Evolutionary conservation across 1,140 invertebrate species (phyloP), one percentile per base, ranked within the genome.

Genomic region (Drosophila ogumai): DNA sequence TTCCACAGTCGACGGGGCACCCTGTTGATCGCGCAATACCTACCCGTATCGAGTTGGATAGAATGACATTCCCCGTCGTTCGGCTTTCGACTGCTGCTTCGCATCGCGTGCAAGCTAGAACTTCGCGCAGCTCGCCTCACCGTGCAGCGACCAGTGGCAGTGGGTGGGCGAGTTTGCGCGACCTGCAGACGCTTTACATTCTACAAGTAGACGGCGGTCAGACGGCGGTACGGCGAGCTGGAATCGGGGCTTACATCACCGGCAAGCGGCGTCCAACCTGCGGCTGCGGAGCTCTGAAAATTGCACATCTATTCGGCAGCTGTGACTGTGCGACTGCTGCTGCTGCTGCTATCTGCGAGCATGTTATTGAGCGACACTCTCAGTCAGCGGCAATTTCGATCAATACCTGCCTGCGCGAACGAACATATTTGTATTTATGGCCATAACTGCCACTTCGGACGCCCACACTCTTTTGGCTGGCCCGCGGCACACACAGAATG

Each of bases 371-470:
- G 66, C 75, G 61, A 64, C 76, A 80, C 44, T 66, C 59, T 25
- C 60, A 46, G 67, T 82, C 66, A 69, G 80, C 69, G 61, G 56
- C 56, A 59, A 55, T 79, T 64, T 71, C 61, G 73, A 80, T 85
- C 73, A 81, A 88, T 90, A 88, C 77, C 84, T 90, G 84, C 76
- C 90, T 74, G 73, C 61, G 65, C 64, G 54, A 84, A 81, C 84
- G 80, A 81, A 88, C 81, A 84, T 88, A 88, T 90, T 88, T 84
- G 84, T 84, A 81, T 88, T 84, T 88, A 88, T 88, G 85, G 85
- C 85, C 85, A 88, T 90, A 88, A 88, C 85, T 82, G 84, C 84
- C 84, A 88, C 84, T 84, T 90, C 81, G 59, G 61, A 60, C 84
- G 73, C 84, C 84, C 75, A 88, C 84, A 81, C 80, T 64, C 47